A percentile compares a stretch with the other conserved stretches of the same genome.
Evolutionary conservation across 2,888 invertebrate species (phyloP).

Genomic region (Drosophila mercatorum): DNA sequence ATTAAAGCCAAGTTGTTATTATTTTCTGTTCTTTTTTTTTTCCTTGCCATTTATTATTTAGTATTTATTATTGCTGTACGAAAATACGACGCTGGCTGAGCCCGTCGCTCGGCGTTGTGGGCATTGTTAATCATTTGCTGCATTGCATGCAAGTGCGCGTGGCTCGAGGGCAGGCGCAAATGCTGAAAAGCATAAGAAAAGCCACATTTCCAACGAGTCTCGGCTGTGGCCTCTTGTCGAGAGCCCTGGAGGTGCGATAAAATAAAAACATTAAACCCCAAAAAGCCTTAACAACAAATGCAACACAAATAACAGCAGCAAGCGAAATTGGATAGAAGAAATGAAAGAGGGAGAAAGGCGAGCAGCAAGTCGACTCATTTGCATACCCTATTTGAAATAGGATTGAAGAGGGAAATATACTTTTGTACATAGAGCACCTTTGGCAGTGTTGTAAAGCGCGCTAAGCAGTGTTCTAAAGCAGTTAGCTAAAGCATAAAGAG

Average conservation of each 20-base stretch:
- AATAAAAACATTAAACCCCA: constrained; percentile 35
- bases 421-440: too few relatives aligned
- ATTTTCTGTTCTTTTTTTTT: not conserved
- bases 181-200: constrained; percentile 22
- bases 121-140: constrained; percentile 45
- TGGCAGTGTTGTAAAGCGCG: not conserved
- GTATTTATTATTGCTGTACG: constrained; percentile 12
- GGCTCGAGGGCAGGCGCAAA: constrained; percentile 12
- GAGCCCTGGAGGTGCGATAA: constrained; percentile 68
- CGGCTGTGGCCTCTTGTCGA: constrained; percentile 17
- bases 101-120: constrained; percentile 12
- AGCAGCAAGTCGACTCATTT: not conserved
- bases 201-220: constrained; percentile 36
- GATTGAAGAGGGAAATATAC: not conserved
- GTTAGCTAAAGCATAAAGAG: not conserved
- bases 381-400: not conserved
- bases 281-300: constrained; percentile 17
- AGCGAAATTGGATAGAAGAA: constrained; percentile 21
- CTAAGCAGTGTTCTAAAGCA: not conserved
- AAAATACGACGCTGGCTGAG: constrained; percentile 17
- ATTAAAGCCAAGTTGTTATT: constrained; percentile 56
- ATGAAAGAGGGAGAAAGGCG: not conserved
- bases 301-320: constrained; percentile 28
- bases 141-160: constrained; percentile 50
- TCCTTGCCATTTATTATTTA: constrained; percentile 6